These are phyloP conservation scores for Drosophila jambulina DNA, from an alignment of 1,140 invertebrate species.

Conservation along the genomic window DNA sequence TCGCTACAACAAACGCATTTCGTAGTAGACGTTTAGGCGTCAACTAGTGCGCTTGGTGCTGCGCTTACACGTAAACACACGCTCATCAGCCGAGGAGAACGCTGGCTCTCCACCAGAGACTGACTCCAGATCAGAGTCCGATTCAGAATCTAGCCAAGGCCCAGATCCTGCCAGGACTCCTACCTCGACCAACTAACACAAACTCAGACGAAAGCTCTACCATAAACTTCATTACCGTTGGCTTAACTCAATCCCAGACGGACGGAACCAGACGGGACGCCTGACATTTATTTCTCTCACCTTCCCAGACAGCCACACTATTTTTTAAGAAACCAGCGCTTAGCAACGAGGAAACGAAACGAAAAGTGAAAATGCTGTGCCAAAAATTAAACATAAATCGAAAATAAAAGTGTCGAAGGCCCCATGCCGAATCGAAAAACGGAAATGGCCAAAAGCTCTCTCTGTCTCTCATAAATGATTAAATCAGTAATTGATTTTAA, in stretches of 20 bases:
- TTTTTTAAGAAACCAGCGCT: constrained; percentile 46
- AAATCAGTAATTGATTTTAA: constrained; percentile 43
- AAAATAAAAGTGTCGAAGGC: constrained; percentile 43
- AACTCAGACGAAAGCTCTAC: constrained; percentile 11
- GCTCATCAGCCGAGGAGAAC: constrained; percentile 61
- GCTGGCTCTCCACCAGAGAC: constrained; percentile 19
- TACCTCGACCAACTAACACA: constrained; percentile 24
- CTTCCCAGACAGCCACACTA: constrained; percentile 31
- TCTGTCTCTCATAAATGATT: constrained; percentile 26
- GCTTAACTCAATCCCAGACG: neutral
- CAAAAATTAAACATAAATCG: constrained; percentile 41
- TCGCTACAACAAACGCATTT: constrained; percentile 85
- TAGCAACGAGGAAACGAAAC: constrained; percentile 16
- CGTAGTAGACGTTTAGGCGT: constrained; percentile 86
- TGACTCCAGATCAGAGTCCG: neutral
- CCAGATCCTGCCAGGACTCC: constrained; percentile 18
- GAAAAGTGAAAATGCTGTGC: constrained; percentile 71
- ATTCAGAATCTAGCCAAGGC: constrained; percentile 11
- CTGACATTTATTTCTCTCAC: constrained; percentile 2
- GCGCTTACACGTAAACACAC: constrained; percentile 79
- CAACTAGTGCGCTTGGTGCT: constrained; percentile 86
- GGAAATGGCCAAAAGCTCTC: constrained; percentile 27
- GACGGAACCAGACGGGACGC: neutral
- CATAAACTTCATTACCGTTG: constrained; percentile 12
- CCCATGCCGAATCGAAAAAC: constrained; percentile 11